These are phyloP conservation scores for Sciurus vulgaris DNA, from an alignment of 2,797 vertebrate species.

Conservation along the genomic window DNA sequence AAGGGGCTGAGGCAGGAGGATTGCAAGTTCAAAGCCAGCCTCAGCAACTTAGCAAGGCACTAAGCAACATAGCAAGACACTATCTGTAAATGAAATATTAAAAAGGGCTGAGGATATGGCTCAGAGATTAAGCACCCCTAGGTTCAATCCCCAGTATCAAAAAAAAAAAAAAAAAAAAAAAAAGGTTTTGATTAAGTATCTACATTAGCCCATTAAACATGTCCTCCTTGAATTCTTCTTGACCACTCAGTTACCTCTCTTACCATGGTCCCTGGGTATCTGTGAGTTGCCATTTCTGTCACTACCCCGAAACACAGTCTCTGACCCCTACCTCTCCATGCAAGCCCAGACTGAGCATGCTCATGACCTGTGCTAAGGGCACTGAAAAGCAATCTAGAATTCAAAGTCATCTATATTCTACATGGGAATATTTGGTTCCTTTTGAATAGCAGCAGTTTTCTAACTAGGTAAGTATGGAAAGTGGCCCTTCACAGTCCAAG, in stretches of 20 bases:
- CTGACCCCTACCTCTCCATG: neutral
- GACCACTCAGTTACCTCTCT: neutral
- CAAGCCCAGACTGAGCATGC: neutral
- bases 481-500: neutral
- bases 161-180: no score
- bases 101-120: no score
- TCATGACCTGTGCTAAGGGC: neutral
- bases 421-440: neutral
- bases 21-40: no score
- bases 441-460: neutral
- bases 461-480: constrained; percentile 14
- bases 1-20: no score
- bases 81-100: no score
- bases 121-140: no score
- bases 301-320: neutral
- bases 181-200: neutral
- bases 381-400: neutral
- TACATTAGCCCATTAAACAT: neutral
- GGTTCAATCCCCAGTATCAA: no score
- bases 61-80: no score
- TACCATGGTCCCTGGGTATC: neutral
- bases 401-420: neutral
- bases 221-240: neutral
- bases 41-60: no score
- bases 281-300: neutral